phyloP scores from a whole-genome alignment of 1,140 invertebrate genomes.

The Pararge aegeria region DNA sequence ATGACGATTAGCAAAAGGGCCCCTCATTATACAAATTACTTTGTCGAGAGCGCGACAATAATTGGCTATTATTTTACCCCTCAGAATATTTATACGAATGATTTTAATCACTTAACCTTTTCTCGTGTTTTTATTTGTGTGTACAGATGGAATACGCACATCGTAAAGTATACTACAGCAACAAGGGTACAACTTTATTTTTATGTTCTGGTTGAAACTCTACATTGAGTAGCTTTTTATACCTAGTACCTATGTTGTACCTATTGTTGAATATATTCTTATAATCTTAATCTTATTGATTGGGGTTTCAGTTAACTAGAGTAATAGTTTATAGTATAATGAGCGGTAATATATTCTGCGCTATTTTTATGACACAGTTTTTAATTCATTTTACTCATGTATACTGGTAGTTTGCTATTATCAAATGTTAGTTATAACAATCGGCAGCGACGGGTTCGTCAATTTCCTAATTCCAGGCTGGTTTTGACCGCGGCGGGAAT shows the following conservation, averaged over 20 bases:
- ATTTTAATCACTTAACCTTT: constrained; percentile 37
- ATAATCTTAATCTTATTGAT: no score
- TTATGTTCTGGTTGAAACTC: constrained; percentile 17
- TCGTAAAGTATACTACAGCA: constrained; percentile 22
- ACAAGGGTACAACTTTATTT: constrained; percentile 17
- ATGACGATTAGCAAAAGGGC: constrained; percentile 16
- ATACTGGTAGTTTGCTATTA: no score
- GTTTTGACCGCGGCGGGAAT: no score
- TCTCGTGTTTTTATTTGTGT: constrained; percentile 27
- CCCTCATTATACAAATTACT: constrained; percentile 21
- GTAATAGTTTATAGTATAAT: no score
- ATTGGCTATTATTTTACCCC: constrained; percentile 33
- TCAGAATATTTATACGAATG: constrained; percentile 30
- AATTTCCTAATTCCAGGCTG: no score
- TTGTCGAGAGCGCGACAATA: constrained; percentile 26
- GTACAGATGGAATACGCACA: constrained; percentile 24
- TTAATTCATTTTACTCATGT: no score
- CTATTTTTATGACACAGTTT: no score
- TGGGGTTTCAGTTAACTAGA: no score
- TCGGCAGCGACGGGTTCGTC: no score
- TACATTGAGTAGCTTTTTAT: background rate
- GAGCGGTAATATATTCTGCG: no score
- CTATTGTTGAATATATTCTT: no score
- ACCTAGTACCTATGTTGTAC: background rate
- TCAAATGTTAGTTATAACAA: no score